Evolutionary conservation across 2,888 invertebrate genomes (phyloP).

Genomic region (Villa cingulata): DNA sequence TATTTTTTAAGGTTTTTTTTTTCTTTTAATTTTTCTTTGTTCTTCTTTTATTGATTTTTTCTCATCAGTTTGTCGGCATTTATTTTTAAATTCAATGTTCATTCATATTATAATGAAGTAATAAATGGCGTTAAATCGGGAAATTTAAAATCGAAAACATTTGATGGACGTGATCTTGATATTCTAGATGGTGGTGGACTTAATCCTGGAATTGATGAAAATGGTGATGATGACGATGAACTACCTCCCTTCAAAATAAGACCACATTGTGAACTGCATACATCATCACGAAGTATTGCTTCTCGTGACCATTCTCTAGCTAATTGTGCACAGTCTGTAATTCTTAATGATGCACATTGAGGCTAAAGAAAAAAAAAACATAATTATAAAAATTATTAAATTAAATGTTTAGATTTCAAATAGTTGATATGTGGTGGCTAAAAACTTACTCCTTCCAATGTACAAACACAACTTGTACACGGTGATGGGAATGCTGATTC

Average conservation of each 20-base stretch:
- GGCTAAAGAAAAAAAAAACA: conserved; percentile 44
- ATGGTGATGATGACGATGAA: conserved; percentile 22
- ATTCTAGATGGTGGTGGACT: conserved; percentile 29
- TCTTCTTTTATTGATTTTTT: no score
- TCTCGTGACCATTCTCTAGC: conserved; percentile 72
- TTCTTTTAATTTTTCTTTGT: neutral
- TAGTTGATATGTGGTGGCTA: no score
- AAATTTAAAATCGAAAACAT: conserved; percentile 52
- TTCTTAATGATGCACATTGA: conserved; percentile 74
- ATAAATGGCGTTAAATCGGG: conserved; percentile 64
- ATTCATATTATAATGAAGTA: conserved; percentile 19
- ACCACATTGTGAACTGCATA: conserved; percentile 83
- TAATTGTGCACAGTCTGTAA: conserved; percentile 74
- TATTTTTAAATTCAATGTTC: no score
- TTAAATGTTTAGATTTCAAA: neutral
- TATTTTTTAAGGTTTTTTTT: neutral
- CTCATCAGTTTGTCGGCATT: no score
- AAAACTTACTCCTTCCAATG: conserved; percentile 69
- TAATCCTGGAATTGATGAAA: conserved; percentile 24
- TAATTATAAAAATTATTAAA: neutral
- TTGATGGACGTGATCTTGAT: conserved; percentile 37
- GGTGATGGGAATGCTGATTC: conserved; percentile 80
- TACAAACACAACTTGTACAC: conserved; percentile 80
- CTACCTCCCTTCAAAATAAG: conserved; percentile 44
- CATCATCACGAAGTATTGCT: conserved; percentile 69